Conservation (phyloP, 2,113 vertebrate species). For the Amphilophus citrinellus region DNA sequence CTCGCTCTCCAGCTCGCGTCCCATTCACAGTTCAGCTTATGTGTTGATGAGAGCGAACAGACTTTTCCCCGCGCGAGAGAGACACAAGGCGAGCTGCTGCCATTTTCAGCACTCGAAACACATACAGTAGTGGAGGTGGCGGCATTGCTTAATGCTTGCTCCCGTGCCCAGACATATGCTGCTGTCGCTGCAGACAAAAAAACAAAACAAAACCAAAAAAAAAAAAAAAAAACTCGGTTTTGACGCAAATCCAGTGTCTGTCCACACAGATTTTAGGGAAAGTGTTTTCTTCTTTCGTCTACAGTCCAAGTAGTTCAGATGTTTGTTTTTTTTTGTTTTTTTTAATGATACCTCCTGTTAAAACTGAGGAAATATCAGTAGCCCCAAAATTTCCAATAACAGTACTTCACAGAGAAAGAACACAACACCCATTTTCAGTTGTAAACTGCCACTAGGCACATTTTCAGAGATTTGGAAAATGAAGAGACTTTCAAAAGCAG, state of each 20-base stretch:
- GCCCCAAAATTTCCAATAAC: constrained; percentile 43
- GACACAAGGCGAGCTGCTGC: constrained; percentile 54
- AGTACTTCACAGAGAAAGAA: constrained; percentile 55
- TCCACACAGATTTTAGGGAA: background rate
- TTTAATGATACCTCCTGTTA: constrained; percentile 23
- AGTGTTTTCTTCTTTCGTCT: constrained; percentile 11
- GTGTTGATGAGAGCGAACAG: constrained; percentile 69
- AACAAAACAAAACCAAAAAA: background rate
- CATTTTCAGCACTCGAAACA: constrained; percentile 27
- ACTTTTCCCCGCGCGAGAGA: constrained; percentile 26
- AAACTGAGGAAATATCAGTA: constrained; percentile 46
- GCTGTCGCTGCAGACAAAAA: background rate
- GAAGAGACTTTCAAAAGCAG: constrained; percentile 41
- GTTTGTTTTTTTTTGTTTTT: background rate
- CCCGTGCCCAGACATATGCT: constrained; percentile 52
- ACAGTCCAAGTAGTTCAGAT: constrained; percentile 19
- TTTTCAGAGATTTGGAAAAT: constrained; percentile 52
- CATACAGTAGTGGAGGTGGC: constrained; percentile 14
- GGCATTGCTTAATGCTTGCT: constrained; percentile 11
- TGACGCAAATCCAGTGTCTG: background rate
- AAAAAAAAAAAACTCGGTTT: background rate
- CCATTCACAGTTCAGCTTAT: constrained; percentile 54
- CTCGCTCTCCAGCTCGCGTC: constrained; percentile 3
- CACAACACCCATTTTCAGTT: constrained; percentile 36
- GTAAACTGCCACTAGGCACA: constrained; percentile 67